These are phyloP conservation scores for Poecile atricapillus DNA, from an alignment of 2,113 vertebrate genomes.

Conservation along the genomic window DNA sequence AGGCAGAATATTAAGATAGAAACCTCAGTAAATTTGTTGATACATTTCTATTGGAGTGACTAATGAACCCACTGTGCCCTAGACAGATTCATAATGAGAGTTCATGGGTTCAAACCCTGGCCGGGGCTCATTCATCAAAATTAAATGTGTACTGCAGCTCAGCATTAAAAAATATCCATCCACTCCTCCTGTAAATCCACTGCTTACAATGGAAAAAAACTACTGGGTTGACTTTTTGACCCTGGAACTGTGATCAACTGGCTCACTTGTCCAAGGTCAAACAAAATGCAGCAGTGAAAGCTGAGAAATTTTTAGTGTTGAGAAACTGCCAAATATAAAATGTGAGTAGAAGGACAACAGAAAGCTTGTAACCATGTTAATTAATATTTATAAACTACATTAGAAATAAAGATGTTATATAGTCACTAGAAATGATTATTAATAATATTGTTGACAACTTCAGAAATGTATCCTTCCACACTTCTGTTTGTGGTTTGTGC, in stretches of 20 bases:
- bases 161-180: slow-evolving; percentile 46
- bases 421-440: background rate
- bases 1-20: slow-evolving; percentile 33
- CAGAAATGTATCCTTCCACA: background rate
- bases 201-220: slow-evolving; percentile 38
- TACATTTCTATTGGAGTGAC: slow-evolving; percentile 53
- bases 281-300: slow-evolving; percentile 27
- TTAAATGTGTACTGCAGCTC: slow-evolving; percentile 50
- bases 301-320: background rate
- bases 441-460: background rate
- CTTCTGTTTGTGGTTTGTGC: background rate
- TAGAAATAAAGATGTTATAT: background rate
- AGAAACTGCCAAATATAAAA: background rate
- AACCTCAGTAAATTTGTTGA: slow-evolving; percentile 58
- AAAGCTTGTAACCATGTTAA: background rate
- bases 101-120: slow-evolving; percentile 66
- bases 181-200: slow-evolving; percentile 32
- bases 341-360: background rate
- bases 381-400: background rate
- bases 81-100: slow-evolving; percentile 69
- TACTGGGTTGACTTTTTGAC: slow-evolving; percentile 36
- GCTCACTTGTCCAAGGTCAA: slow-evolving; percentile 42
- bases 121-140: slow-evolving; percentile 66
- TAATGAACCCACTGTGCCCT: slow-evolving; percentile 64
- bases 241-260: slow-evolving; percentile 22